Base-by-base conservation (phyloP, 1,140 invertebrate genomes). In the Brachionus rubens region DNA sequence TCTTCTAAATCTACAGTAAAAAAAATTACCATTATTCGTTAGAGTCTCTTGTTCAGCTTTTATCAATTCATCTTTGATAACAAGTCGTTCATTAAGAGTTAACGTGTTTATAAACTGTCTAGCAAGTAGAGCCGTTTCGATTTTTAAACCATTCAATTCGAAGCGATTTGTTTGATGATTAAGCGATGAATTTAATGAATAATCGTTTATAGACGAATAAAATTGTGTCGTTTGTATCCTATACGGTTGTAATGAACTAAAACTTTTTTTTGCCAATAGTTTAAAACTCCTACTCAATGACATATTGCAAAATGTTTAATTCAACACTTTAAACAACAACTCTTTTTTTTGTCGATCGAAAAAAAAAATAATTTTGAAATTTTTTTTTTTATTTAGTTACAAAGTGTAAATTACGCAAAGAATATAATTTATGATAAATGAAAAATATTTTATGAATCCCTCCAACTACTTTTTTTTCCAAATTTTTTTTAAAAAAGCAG, bases 1-100 rank as follows among this genome's bases (percentile, higher is more conserved):
- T n/a, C n/a, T n/a, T n/a, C n/a, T n/a, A n/a, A n/a, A n/a, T n/a
- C n/a, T n/a, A n/a, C n/a, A n/a, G n/a, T n/a, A n/a, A n/a, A n/a
- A n/a, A n/a, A n/a, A n/a, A 28, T 33, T 70, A 47, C 43, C 41
- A 50, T 70, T 50, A 3, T n/a, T n/a, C n/a, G 14, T 7, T 19
- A 46, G 65, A 30, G 24, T 9, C 40, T 72, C 68, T 72, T 48
- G 50, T 30, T 72, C 68, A 10, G 50, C 50, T 30, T 72, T 48
- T 7, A 72, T 54, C 33, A 72, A 26, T 7, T 72, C 68, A 5
- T 72, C 30, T 72, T 72, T 72, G 10, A 72, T 48, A 24, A 72
- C 50, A 41, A 40, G 16, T 50, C 68, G 30, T 54, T 72, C 68
- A 33, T 54, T 72, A 26, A 50, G 19, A 16, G 46, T 72, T 6